Base-by-base conservation (phyloP, 2,888 invertebrate genomes). In the Sisyra nigra region DNA sequence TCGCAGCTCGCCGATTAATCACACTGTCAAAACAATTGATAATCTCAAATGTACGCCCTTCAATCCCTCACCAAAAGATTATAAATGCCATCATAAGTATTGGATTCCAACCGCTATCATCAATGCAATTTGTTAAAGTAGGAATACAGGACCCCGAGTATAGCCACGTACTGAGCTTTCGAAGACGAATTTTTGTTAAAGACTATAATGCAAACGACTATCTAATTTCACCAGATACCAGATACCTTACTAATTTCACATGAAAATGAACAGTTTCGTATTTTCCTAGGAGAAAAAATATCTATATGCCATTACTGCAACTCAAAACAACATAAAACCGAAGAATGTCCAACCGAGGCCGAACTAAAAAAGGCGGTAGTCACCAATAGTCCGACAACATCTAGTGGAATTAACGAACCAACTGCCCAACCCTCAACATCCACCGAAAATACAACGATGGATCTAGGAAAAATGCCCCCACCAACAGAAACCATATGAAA, bases 31-130 rank as follows among this genome's bases (percentile, higher is more conserved):
- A n/a, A n/a, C n/a, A n/a, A n/a, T n/a, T n/a, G n/a, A n/a, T 54
- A 6, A 49, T 55, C 2, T 54, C 54, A 13, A 54, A 54, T 42
- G 51, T 54, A 2, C 47, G 46, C 40, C 51, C 48, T 13, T 41
- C 48, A 2, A 53, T 53, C 13, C 51, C 49, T 6, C 50, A 53
- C 34, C 13, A 44, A 3, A 9, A 46, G 10, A 7, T 48, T 13
- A 49, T 49, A 44, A 19, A 37, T 7, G 42, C 43, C 38, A 34
- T 53, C 2, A 46, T 46, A 35, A 44, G 42, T 32, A 34, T 48
- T 11, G 45, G 46, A 10, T 14, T 51, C 9, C 46, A 49, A 44
- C 35, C 46, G 31, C 40, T 48, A 17, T 51, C 48, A 13, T 48
- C 49, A 10, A 47, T 49, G 2, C 47, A 46, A 8, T 50, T 50